Percentiles rank a stretch among this genome's conserved stretches.
phyloP scores from a whole-genome alignment of 1,140 invertebrate genomes.

The Telenomus remus region DNA sequence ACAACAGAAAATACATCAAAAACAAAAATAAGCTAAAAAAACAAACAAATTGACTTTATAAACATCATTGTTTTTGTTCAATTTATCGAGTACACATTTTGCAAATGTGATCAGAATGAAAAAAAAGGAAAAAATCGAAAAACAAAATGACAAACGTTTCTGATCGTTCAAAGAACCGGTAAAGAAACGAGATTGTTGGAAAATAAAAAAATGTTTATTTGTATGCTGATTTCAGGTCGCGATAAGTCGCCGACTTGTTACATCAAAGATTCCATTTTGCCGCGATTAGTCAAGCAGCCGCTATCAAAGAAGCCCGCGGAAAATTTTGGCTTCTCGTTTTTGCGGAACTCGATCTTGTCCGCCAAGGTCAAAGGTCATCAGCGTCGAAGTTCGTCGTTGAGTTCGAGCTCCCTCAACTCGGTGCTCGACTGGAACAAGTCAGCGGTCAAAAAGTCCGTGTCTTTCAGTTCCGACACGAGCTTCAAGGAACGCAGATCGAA shows the following conservation, averaged over 20 bases:
- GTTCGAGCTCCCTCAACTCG: conserved; percentile 48
- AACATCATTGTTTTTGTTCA: too few species aligned
- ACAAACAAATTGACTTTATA: too few species aligned
- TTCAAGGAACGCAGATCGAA: conserved; percentile 62
- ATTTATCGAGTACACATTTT: too few species aligned
- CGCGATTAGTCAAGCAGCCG: conserved; percentile 45
- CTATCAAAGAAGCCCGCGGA: conserved; percentile 1
- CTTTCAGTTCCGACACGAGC: conserved; percentile 70
- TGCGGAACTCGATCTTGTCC: conserved; percentile 28
- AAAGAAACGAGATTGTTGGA: too few species aligned
- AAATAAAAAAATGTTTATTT: background rate
- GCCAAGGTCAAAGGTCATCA: conserved; percentile 10
- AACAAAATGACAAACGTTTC: too few species aligned
- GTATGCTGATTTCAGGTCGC: conserved; percentile 20
- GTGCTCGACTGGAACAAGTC: conserved; percentile 55
- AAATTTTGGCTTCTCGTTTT: conserved; percentile 33
- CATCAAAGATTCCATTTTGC: conserved; percentile 57
- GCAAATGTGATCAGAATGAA: too few species aligned
- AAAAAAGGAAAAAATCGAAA: too few species aligned
- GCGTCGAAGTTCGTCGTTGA: conserved; percentile 43
- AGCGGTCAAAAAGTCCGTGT: conserved; percentile 68
- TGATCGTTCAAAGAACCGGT: too few species aligned
- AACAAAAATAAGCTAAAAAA: too few species aligned
- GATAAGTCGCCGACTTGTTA: conserved; percentile 31
- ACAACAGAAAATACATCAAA: too few species aligned